These are phyloP conservation scores for Tenthredo amoena DNA, from an alignment of 2,888 invertebrate genomes.

Conservation along the genomic window DNA sequence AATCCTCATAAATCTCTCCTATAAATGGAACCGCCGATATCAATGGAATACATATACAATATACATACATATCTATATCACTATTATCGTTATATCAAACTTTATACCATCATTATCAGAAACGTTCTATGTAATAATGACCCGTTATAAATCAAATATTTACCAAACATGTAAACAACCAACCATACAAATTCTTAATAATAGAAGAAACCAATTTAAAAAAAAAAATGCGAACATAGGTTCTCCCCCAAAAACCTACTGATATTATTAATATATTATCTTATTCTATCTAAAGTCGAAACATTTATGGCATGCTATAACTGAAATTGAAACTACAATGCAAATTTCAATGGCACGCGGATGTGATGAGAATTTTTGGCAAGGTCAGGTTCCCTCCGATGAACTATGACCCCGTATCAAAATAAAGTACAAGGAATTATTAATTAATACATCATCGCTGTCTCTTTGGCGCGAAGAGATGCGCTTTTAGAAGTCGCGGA, in stretches of 20 bases:
- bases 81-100: not conserved
- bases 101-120: not conserved
- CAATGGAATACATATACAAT: not conserved
- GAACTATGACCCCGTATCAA: constrained; percentile 14
- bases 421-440: not conserved
- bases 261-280: no score
- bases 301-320: not conserved
- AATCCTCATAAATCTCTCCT: not conserved
- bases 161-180: not conserved
- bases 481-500: not conserved
- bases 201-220: not conserved
- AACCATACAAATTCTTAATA: not conserved
- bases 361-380: not conserved
- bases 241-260: no score
- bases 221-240: not conserved
- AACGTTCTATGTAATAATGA: not conserved
- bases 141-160: not conserved
- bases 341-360: not conserved
- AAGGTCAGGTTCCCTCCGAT: not conserved
- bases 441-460: not conserved
- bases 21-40: not conserved
- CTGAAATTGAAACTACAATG: not conserved
- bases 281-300: no score
- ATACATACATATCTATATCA: not conserved
- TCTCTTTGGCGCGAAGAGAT: not conserved